Conservation (phyloP, 2,113 vertebrate species). For the Gopherus flavomarginatus region DNA sequence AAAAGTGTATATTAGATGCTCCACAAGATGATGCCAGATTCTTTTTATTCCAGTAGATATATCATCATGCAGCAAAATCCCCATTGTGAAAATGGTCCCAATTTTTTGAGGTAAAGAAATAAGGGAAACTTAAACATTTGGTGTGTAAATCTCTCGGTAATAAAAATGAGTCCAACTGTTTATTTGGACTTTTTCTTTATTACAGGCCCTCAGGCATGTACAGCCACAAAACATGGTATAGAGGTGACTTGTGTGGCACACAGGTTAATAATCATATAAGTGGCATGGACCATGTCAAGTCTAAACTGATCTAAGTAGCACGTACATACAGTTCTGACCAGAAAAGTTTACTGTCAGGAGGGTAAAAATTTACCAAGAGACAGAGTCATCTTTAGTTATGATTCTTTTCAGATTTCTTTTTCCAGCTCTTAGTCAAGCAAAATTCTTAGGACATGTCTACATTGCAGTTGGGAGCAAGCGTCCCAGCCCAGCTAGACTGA, state of each 20-base stretch:
- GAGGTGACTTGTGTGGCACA: neutral
- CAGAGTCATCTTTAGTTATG: neutral
- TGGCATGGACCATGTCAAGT: neutral
- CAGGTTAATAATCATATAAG: neutral
- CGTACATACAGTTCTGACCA: neutral
- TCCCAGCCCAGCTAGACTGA: neutral
- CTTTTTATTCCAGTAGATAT: slow-evolving; percentile 69
- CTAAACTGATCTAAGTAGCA: neutral
- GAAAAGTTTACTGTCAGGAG: accelerated
- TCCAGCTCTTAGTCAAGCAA: neutral
- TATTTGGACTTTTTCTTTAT: neutral
- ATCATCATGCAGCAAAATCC: slow-evolving; percentile 19
- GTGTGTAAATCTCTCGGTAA: slow-evolving; percentile 55
- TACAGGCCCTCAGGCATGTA: neutral
- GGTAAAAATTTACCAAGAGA: neutral
- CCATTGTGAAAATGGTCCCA: neutral
- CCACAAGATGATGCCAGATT: slow-evolving; percentile 53
- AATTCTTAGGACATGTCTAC: neutral
- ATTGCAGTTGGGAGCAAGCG: neutral
- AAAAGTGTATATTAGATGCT: slow-evolving; percentile 37
- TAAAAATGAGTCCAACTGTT: accelerated
- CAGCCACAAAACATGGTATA: neutral
- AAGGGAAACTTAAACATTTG: neutral
- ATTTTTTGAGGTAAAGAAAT: neutral
- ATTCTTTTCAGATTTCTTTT: neutral